Base-by-base conservation (phyloP, 2,113 vertebrate genomes). In the Brachionichthys hirsutus region DNA sequence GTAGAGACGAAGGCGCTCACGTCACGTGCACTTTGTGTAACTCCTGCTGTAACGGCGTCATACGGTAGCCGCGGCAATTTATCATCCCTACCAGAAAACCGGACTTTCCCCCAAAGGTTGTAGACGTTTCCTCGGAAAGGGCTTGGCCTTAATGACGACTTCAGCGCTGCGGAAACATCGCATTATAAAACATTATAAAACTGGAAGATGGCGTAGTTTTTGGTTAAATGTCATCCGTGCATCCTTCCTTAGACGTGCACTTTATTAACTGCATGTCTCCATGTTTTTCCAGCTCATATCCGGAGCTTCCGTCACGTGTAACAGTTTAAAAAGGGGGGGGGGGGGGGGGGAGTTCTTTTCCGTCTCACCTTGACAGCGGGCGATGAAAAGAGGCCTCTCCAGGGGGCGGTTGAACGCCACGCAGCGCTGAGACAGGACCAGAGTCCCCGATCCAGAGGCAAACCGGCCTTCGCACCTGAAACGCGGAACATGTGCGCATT, bases 101-200 rank as follows among this genome's bases (percentile, higher is more conserved):
- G 50, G 47, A 97, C 92, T 92, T 92, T 94, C 54, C 95, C 96
- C 88, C 92, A 87, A 73, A 99, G 87, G 70, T 96, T 94, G 89
- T 98, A 98, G 57, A 98, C 88, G 67, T 98, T 99, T 84, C 95
- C 95, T 70, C 75, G 90, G 78, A 95, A 98, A 11, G 94, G 94
- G 73, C 89, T 95, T 4, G 90, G 73, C 78, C 92, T 93, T 53
- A 96, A 89, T 16, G 93, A 91, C 0, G 94, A 90, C 68, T 94
- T 98, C 53, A 98, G 78, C 0, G 89, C 97, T 98, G 72, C 1
- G 84, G 50, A 78, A 85, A 34, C 38, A 85, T 2, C 73, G 22
- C 12, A 66, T 17, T 42, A 48, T 43, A 8, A 30, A 6, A 6
- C 34, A 54, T 2, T 44, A 13, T 51, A 12, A 43, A 56, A 48